These are phyloP conservation scores for Pararge aegeria DNA, from an alignment of 1,140 invertebrate genomes.

Conservation along the genomic window DNA sequence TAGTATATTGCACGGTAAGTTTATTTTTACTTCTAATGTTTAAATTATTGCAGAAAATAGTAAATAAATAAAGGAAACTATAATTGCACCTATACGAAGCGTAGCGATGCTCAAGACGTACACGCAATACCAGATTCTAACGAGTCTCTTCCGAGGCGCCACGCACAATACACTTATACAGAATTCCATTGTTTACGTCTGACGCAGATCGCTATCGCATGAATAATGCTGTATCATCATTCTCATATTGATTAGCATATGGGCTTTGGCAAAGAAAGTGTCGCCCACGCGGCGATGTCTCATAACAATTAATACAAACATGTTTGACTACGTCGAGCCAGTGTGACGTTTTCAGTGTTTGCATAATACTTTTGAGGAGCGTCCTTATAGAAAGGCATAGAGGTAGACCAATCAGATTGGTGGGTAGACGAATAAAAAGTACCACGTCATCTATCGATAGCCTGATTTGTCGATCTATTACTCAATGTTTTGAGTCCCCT, in stretches of 20 bases:
- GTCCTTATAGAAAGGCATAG: too few species aligned
- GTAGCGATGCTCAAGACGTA: constrained; percentile 5
- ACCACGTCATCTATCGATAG: too few species aligned
- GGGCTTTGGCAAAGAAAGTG: constrained; percentile 37
- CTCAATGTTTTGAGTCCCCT: too few species aligned
- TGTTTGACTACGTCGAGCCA: constrained; percentile 11
- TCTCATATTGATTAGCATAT: constrained; percentile 46
- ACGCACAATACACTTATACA: constrained; percentile 5
- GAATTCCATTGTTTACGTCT: constrained; percentile 23
- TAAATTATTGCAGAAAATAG: too few species aligned
- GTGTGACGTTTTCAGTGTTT: neutral
- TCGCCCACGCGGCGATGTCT: constrained; percentile 31
- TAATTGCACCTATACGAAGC: neutral
- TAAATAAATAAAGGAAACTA: neutral
- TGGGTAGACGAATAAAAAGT: too few species aligned
- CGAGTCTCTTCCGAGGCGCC: constrained; percentile 19
- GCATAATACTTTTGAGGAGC: neutral
- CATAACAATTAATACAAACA: constrained; percentile 13
- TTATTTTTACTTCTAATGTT: too few species aligned
- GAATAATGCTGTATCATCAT: constrained; percentile 44
- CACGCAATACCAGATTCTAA: constrained; percentile 5
- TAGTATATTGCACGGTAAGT: too few species aligned
- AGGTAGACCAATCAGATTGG: too few species aligned
- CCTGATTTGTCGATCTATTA: too few species aligned
- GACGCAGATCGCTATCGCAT: constrained; percentile 38